Base-by-base conservation (phyloP, 2,113 vertebrate genomes). In the Channa argus region DNA sequence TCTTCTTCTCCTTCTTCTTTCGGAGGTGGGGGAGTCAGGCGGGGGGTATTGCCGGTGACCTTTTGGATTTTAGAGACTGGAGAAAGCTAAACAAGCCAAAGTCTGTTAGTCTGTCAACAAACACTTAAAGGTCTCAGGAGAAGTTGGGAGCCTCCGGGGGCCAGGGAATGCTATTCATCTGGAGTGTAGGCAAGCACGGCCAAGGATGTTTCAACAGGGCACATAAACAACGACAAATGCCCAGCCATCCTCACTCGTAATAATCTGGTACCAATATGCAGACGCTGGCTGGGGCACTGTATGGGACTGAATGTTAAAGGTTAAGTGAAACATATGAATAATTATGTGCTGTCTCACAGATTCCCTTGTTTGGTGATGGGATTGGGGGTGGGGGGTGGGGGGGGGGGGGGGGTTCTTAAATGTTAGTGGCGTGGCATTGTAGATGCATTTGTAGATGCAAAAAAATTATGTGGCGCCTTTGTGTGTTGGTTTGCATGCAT, bases 321-420 rank as follows among this genome's bases (percentile, higher is more conserved):
- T 91, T 91, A 92, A 91, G 91, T 93, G 89, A 92, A 92, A 88
- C 89, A 82, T 90, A 86, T 88, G 89, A 92, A 90, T 91, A 88
- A 90, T 90, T 87, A 89, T 84, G 83, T 59, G 74, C 85, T 56
- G 85, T 87, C 86, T 88, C 74, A 71, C 75, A 62, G 83, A 78
- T 85, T 86, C 78, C 74, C 88, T 79, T 87, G 84, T 90, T 88
- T 84, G 81, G 81, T 24, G 24, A 24, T 24, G 24, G 24, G 24
- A 1, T 1, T 24, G 24, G 24, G 24, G 24, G 24, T 24, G 24
- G 24, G 24, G 24, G 24, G 24, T 24, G 24, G 24, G 24, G n/a
- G 24, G 24, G 24, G 24, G 24, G 1, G 24, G 24, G 24, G 24
- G 24, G 24, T 24, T 24, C 24, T 63, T 76, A 86, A 88, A 88